Percentiles rank a stretch among this genome's conserved stretches.
phyloP scores from a whole-genome alignment of 2,797 vertebrate species.

The Pristis pectinata region DNA sequence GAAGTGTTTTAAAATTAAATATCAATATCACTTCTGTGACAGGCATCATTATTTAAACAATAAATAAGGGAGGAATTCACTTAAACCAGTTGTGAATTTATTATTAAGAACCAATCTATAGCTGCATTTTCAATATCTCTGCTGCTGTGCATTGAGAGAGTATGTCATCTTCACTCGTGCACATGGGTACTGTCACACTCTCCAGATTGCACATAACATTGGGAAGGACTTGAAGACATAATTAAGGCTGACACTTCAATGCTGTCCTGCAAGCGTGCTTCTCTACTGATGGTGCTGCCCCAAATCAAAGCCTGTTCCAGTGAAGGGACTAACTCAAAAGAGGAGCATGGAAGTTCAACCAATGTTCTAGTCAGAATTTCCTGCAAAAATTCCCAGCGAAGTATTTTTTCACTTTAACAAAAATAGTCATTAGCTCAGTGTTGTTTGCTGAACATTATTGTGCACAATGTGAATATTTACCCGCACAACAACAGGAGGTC shows the following conservation, averaged over 20 bases:
- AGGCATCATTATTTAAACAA: slow-evolving; percentile 29
- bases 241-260: background rate
- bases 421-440: background rate
- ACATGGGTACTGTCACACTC: too few relatives aligned
- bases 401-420: background rate
- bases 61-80: slow-evolving; percentile 1
- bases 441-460: background rate
- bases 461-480: background rate
- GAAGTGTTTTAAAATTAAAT: slow-evolving; percentile 36
- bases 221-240: background rate
- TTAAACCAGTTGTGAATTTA: slow-evolving; percentile 22
- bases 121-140: slow-evolving; percentile 30
- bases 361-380: background rate
- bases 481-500: background rate
- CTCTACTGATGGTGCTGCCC: background rate
- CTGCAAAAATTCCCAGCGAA: too few relatives aligned
- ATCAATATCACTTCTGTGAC: slow-evolving; percentile 31
- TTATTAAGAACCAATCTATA: slow-evolving; percentile 1
- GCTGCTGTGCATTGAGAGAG: background rate
- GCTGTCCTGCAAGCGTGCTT: background rate
- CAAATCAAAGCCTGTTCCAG: background rate
- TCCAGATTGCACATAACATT: background rate
- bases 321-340: background rate
- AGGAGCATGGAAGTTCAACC: background rate
- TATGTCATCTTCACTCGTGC: background rate